Evolutionary conservation across 2,888 invertebrate species (phyloP).

Genomic region (Aphodius sticticus): DNA sequence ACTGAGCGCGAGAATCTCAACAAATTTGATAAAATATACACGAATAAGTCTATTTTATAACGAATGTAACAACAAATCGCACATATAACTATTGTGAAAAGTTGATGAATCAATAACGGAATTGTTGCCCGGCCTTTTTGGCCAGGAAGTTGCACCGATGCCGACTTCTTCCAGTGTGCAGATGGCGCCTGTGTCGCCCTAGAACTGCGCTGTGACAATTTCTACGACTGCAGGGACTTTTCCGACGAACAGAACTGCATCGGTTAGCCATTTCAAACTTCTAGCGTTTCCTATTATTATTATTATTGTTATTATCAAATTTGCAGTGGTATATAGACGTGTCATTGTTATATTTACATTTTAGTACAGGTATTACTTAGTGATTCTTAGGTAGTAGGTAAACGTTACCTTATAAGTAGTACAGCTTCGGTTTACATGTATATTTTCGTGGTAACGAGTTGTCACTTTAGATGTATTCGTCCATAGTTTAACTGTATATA

Average conservation of each 20-base stretch:
- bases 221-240: conserved; percentile 90
- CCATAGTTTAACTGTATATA: background rate
- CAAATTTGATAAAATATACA: background rate
- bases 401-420: background rate
- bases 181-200: conserved; percentile 82
- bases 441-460: background rate
- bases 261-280: conserved; percentile 60
- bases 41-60: background rate
- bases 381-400: background rate
- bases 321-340: conserved; percentile 25
- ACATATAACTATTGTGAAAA: background rate
- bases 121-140: conserved; percentile 33
- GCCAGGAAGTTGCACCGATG: conserved; percentile 60
- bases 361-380: background rate
- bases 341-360: conserved; percentile 15
- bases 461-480: background rate
- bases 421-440: background rate
- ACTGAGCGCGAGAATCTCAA: background rate
- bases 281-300: background rate
- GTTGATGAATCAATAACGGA: conserved; percentile 26
- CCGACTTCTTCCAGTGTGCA: conserved; percentile 62
- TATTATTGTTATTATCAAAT: background rate
- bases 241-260: conserved; percentile 90
- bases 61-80: background rate
- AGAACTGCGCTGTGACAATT: conserved; percentile 84